Percentiles rank a stretch among this genome's conserved stretches.
phyloP scores from a whole-genome alignment of 2,797 vertebrate genomes.

The Echeneis naucrates region DNA sequence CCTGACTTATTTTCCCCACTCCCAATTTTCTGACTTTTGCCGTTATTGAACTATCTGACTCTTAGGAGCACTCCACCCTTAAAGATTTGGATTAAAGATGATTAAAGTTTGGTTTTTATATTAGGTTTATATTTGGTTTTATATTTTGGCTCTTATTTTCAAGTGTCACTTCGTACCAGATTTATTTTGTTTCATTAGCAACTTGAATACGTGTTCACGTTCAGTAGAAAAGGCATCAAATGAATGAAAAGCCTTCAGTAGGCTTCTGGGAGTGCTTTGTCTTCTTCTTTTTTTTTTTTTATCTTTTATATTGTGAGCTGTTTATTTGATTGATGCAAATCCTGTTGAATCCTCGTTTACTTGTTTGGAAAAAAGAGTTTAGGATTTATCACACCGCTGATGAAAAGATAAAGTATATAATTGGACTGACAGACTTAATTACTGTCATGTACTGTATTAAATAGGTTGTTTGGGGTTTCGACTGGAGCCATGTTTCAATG shows the following conservation, averaged over 20 bases:
- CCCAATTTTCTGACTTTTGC: conserved; percentile 25
- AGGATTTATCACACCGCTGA: background rate
- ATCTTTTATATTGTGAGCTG: conserved; percentile 2
- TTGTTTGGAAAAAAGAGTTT: conserved; percentile 2
- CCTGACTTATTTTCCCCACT: background rate
- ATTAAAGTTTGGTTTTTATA: background rate
- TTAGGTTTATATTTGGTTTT: too few species aligned
- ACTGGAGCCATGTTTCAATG: conserved; percentile 11
- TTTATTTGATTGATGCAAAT: background rate
- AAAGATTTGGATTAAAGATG: background rate
- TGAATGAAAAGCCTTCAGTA: background rate
- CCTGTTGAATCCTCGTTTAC: conserved; percentile 15
- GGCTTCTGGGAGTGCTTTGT: background rate
- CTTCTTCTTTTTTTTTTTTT: background rate
- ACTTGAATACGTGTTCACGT: background rate
- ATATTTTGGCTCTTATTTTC: conserved; percentile 19
- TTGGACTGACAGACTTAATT: conserved; percentile 28
- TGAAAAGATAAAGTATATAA: background rate
- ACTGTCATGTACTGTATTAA: conserved; percentile 13
- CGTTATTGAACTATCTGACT: conserved; percentile 4
- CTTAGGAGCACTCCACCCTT: conserved; percentile 2
- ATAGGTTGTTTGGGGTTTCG: conserved; percentile 9
- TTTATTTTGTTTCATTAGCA: background rate
- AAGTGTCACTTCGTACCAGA: background rate
- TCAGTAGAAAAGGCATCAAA: background rate